Base-by-base conservation (phyloP, 2,888 invertebrate genomes). In the Acrocera orbiculus region DNA sequence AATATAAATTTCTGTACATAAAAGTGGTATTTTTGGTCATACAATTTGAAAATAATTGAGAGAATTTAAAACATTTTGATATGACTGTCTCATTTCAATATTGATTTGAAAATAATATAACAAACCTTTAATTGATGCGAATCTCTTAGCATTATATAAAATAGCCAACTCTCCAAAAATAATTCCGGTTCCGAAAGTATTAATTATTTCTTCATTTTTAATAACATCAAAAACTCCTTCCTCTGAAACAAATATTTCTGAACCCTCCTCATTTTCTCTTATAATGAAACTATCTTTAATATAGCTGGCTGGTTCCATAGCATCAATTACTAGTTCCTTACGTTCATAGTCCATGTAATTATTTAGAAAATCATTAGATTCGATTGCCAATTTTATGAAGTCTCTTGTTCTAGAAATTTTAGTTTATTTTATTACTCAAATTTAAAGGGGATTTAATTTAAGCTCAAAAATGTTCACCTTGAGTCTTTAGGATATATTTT, bases 141-240 rank as follows among this genome's bases (percentile, higher is more conserved):
- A 78, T 42, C 92, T 66, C 49, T 83, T 86, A 23, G 90, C 89
- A 61, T 90, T 90, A 61, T 95, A 93, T 17, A 95, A 64, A 44
- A 95, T 77, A 7, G 93, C 92, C 32, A 95, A 64, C 63, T 95
- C 95, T 2, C 95, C 93, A 63, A 93, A 71, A 40, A 86, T 74
- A 49, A 78, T 70, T 5, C 83, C 85, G 0, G 82, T 72, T 0
- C 78, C 77, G 55, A 95, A 80, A 37, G 68, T 77, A 26, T 76
- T 76, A 28, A 90, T 72, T 4, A 74, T 70, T 49, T 76, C 70
- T 8, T 72, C 78, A 27, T 77, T 75, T 50, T 89, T 79, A 22
- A 81, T 70, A 10, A 93, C 85, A 56, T 90, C 83, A 50, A 83
- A 79, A 43, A 75, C 73, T 16, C 93, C 93, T 42, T 76, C 74